Evolutionary conservation across 2,888 invertebrate species (phyloP), one percentile per base, ranked within the genome.

Genomic region (Pecten maximus): DNA sequence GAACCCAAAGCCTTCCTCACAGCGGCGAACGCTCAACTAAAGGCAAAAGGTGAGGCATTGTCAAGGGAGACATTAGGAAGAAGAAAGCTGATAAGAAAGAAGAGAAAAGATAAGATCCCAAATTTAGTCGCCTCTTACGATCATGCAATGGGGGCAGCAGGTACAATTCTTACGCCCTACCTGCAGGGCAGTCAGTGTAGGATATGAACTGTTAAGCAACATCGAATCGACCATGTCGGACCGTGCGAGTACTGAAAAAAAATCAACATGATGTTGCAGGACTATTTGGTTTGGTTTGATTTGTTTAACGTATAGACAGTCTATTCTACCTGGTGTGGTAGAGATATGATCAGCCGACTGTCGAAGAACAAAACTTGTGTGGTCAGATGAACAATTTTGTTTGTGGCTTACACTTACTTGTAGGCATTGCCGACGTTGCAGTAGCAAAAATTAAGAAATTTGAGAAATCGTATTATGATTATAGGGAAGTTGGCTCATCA

Each of bases 401-500:
- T 89, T 94, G 92, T 91, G 94, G 93, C 1, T 87, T 94, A 2
- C 92, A 92, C 60, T 44, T 92, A 8, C 50, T 93, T 3, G 91
- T 92, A 28, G 93, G 92, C 44, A 90, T 93, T 86, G 92, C 93
- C 19, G 93, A 91, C 60, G 28, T 87, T 12, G 91, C 91, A 60
- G 92, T 92, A 88, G 39, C n/a, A 40, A 90, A 90, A 40, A 4
- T 93, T 74, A 91, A 92, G 87, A 89, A 90, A 54, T 91, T 92
- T 91, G 90, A 93, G 87, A 91, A 87, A 40, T 89, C 90, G 40
- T 93, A 89, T 90, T 40, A 92, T 23, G 94, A 92, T 87, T 91
- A 91, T 15, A 93, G 91, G 87, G 91, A 90, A 48, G 88, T 92
- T 50, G 93, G 93, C 19, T 92, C 91, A 35, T 90, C 91, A n/a